Evolutionary conservation across 2,888 invertebrate species (phyloP).

Genomic region (Ophonus ardosiacus): DNA sequence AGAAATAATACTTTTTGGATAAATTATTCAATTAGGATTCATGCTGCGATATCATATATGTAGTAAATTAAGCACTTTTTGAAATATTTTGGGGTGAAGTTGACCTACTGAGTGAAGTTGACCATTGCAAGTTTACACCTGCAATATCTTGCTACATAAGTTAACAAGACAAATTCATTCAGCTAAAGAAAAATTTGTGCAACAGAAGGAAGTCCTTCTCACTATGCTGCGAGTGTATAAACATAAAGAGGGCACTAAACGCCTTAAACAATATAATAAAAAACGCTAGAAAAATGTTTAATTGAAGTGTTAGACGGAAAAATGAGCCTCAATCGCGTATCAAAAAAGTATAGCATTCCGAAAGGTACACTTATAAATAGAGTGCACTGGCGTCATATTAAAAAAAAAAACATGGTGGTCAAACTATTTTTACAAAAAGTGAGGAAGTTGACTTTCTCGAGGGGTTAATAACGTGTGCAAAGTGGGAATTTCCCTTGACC

Average conservation of each 20-base stretch:
- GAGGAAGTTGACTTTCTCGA: conserved; percentile 36
- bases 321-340: background rate
- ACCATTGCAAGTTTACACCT: background rate
- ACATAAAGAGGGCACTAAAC: background rate
- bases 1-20: no score
- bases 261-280: background rate
- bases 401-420: conserved; percentile 52
- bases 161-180: background rate
- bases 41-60: background rate
- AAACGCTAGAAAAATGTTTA: background rate
- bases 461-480: background rate
- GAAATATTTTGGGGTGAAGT: background rate
- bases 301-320: background rate
- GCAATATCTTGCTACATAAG: background rate
- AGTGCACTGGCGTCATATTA: background rate
- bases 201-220: background rate
- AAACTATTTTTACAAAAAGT: background rate
- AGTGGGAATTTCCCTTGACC: conserved; percentile 38
- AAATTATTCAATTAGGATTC: no score
- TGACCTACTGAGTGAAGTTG: background rate
- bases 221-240: background rate
- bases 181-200: background rate
- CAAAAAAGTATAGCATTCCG: background rate
- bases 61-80: conserved; percentile 1
- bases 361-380: background rate